Conservation (phyloP, 2,113 vertebrate genomes). For the Conger conger region DNA sequence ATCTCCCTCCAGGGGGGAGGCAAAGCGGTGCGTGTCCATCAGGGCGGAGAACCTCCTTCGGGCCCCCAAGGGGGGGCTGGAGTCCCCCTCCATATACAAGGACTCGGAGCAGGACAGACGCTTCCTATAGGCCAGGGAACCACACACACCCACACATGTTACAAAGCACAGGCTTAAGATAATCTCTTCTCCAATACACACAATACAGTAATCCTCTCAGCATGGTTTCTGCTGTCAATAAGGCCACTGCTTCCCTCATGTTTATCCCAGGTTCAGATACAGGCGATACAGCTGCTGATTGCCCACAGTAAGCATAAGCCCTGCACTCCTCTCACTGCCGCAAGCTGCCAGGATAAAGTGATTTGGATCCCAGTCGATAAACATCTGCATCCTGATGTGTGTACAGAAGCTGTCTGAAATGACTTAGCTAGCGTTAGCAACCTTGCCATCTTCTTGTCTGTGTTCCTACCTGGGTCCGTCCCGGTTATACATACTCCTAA, state of each 20-base stretch:
- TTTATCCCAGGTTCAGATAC: neutral
- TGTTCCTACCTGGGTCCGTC: neutral
- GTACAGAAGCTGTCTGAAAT: neutral
- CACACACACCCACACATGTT: neutral
- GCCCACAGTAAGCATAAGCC: neutral
- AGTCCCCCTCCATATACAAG: slow-evolving; percentile 80
- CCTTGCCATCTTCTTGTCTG: neutral
- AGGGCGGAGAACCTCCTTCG: slow-evolving; percentile 86
- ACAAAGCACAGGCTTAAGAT: neutral
- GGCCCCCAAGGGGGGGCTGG: slow-evolving; percentile 83
- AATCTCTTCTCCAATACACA: neutral
- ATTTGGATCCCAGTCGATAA: neutral
- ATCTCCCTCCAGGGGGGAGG: slow-evolving; percentile 76
- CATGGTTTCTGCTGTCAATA: neutral
- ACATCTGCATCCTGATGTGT: neutral
- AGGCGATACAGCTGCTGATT: neutral
- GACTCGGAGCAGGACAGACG: slow-evolving; percentile 84
- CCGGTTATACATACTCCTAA: no score
- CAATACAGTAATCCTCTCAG: neutral
- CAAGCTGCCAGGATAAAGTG: neutral
- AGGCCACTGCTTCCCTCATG: neutral
- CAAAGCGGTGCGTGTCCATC: slow-evolving; percentile 88
- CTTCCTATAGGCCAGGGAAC: slow-evolving; percentile 69
- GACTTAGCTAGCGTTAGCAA: neutral
- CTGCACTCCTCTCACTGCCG: neutral